Evolutionary conservation across 2,888 invertebrate genomes (phyloP).

Genomic region (Pilophorus perplexus): DNA sequence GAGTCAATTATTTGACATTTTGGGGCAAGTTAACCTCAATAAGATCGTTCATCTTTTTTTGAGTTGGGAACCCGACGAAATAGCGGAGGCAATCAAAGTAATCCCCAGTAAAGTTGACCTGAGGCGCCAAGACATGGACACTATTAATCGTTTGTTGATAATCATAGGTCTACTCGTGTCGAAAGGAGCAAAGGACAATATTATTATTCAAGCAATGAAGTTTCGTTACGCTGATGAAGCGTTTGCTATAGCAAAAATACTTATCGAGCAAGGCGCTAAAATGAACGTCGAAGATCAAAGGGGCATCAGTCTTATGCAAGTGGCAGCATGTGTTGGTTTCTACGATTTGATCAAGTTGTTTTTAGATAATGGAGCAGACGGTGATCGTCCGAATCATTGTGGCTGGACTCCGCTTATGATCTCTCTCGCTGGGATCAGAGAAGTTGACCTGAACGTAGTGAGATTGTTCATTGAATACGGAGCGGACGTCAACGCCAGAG

Average conservation of each 20-base stretch:
- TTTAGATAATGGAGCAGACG: slow-evolving; percentile 4
- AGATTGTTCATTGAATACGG: slow-evolving; percentile 4
- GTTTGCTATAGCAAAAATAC: background rate
- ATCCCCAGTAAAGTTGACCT: slow-evolving; percentile 6
- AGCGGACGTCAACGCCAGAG: slow-evolving; percentile 1
- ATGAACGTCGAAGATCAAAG: slow-evolving; percentile 3
- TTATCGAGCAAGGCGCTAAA: background rate
- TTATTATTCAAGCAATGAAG: slow-evolving; percentile 7
- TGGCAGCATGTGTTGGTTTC: slow-evolving; percentile 4
- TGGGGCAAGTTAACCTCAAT: background rate
- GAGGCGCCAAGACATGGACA: background rate
- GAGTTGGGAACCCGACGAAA: background rate
- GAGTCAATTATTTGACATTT: background rate
- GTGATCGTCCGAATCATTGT: background rate
- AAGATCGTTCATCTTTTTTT: slow-evolving; percentile 1
- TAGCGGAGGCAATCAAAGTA: background rate
- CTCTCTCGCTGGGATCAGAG: background rate
- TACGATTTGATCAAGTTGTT: slow-evolving; percentile 3
- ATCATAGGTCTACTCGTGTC: background rate
- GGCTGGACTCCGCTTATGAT: slow-evolving; percentile 7
- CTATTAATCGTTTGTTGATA: background rate
- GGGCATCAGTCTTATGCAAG: slow-evolving; percentile 4
- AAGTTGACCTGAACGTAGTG: background rate
- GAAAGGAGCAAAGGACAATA: slow-evolving; percentile 3
- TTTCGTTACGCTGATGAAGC: background rate